These are phyloP conservation scores for Montipora sp. DNA, from an alignment of 64 coral and sea anemone genomes.

Conservation along the genomic window DNA sequence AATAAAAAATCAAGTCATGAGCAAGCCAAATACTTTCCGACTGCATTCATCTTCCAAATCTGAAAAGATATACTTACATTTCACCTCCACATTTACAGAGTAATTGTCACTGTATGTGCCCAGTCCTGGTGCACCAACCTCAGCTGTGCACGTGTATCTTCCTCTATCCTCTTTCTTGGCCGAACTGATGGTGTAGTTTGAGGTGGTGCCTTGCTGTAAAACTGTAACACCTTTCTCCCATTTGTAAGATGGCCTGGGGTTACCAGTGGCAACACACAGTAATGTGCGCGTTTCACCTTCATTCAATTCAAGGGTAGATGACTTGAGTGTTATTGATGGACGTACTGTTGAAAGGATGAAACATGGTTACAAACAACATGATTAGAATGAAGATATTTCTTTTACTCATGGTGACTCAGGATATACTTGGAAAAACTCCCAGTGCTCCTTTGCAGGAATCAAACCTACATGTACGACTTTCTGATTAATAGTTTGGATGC, in stretches of 20 bases:
- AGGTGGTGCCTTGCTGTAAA: not conserved
- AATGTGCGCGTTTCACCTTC: slow-evolving; percentile 26
- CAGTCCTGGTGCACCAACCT: slow-evolving; percentile 1
- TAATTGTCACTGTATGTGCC: not conserved
- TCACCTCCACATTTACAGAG: slow-evolving; percentile 2
- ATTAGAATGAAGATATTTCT: too few species aligned
- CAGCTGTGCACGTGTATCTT: slow-evolving; percentile 50
- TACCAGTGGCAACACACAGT: slow-evolving; percentile 53
- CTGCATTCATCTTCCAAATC: too few species aligned
- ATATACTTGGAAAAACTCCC: too few species aligned
- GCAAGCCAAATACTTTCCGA: too few species aligned
- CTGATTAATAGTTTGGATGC: too few species aligned
- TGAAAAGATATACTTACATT: slow-evolving; percentile 44
- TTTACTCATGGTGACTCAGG: too few species aligned
- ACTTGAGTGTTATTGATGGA: slow-evolving; percentile 22
- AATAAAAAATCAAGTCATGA: too few species aligned
- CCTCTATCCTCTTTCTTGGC: slow-evolving; percentile 46
- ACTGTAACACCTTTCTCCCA: not conserved
- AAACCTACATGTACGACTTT: too few species aligned
- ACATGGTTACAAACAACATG: not conserved
- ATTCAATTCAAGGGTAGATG: not conserved
- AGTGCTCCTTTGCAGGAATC: too few species aligned
- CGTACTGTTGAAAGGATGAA: not conserved
- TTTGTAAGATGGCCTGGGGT: slow-evolving; percentile 39
- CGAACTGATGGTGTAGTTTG: slow-evolving; percentile 42